Percentiles rank a stretch among this genome's conserved stretches.
These are phyloP conservation scores for Tauraco hartlaubi DNA, from an alignment of 2,797 vertebrate species.

Conservation along the genomic window DNA sequence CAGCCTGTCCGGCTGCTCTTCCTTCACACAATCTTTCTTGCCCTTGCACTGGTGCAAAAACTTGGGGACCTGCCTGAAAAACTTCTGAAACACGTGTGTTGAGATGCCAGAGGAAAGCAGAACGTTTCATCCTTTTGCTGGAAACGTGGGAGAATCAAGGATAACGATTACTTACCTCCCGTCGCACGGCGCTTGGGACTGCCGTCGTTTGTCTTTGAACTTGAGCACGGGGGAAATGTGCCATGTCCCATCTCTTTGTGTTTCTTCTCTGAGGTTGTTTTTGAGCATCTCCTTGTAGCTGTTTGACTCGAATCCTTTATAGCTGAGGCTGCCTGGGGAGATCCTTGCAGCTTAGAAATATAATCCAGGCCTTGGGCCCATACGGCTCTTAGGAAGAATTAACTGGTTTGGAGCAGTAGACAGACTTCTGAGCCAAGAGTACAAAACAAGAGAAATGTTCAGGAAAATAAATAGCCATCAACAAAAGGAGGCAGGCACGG, in stretches of 20 bases:
- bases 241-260: background rate
- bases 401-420: constrained; percentile 53
- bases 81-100: background rate
- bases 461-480: constrained; percentile 46
- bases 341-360: constrained; percentile 55
- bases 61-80: background rate
- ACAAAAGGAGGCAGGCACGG: background rate
- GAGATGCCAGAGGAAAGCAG: background rate
- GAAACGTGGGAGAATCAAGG: background rate
- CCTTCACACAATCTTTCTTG: background rate
- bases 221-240: background rate
- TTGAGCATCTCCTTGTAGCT: constrained; percentile 41
- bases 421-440: constrained; percentile 27
- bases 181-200: background rate
- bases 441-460: constrained; percentile 23
- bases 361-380: background rate
- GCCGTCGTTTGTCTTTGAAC: background rate
- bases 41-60: background rate
- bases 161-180: background rate
- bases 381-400: background rate
- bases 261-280: background rate
- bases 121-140: background rate
- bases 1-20: background rate
- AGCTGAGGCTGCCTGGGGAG: constrained; percentile 31
- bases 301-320: background rate